These are phyloP conservation scores for Macropus fuliginosus DNA, from an alignment of 2,797 vertebrate genomes.

Conservation along the genomic window DNA sequence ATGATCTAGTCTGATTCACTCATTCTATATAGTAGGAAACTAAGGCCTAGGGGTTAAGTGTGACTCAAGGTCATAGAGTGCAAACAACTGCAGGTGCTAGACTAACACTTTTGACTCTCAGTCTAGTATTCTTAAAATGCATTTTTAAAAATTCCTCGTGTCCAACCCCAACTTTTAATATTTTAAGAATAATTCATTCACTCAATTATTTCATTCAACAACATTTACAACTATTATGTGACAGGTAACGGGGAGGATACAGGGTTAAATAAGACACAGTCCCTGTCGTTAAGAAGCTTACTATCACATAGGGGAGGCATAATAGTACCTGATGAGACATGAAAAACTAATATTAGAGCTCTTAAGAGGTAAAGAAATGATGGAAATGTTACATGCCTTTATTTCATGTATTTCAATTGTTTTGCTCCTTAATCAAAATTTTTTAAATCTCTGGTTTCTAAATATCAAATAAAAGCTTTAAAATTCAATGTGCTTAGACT, in stretches of 20 bases:
- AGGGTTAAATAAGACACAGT: not conserved
- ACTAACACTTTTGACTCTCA: slow-evolving; percentile 17
- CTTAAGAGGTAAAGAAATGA: not conserved
- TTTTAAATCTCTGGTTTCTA: slow-evolving; percentile 20
- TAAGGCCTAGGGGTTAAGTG: slow-evolving; percentile 4
- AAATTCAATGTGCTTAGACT: slow-evolving; percentile 9
- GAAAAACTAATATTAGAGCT: not conserved
- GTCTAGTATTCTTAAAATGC: slow-evolving; percentile 33
- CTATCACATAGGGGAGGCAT: not conserved
- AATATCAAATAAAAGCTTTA: slow-evolving; percentile 26
- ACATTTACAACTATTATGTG: not conserved
- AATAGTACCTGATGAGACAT: not conserved
- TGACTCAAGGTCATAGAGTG: slow-evolving; percentile 24
- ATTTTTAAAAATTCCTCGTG: slow-evolving; percentile 2
- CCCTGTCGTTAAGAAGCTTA: not conserved
- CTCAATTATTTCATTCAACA: not conserved
- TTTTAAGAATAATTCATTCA: slow-evolving; percentile 8
- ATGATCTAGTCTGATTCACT: not conserved
- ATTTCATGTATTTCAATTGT: not conserved
- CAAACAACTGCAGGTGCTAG: not conserved
- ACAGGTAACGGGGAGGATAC: not conserved
- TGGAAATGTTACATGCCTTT: not conserved
- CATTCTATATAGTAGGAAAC: slow-evolving; percentile 7
- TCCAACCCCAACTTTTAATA: slow-evolving; percentile 42
- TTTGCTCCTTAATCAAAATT: not conserved